Evolutionary conservation across 2,888 invertebrate genomes (phyloP), one percentile per base, ranked within the genome.

Genomic region (Pegoplata infirma): DNA sequence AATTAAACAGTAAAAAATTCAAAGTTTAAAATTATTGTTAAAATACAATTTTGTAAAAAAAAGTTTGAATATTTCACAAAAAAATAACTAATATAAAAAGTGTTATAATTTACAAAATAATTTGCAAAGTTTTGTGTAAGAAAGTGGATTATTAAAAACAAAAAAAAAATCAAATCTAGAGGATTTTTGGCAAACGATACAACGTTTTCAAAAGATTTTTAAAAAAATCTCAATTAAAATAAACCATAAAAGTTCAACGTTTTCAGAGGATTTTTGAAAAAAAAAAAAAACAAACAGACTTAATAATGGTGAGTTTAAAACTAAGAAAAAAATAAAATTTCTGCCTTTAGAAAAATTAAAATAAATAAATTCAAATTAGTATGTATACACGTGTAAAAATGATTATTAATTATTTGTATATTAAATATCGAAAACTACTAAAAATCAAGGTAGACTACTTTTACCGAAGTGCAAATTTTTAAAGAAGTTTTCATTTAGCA

Each of bases 11-110:
- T 7, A 2, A 40, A 69, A 51, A 23, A 59, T 53, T 53, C 32
- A 46, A 49, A 53, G 32, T 32, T 49, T 40, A 58, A 58, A 32
- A 40, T 55, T 56, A 68, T 68, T 40, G 16, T 53, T 68, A 47
- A 46, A 5, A 76, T 3, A 36, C 46, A 64, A 47, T 10, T 58
- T 58, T 16, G 21, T 63, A 19, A 6, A 36, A 28, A 47, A 46
- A 67, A 56, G 55, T 40, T 58, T 64, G 7, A 55, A 64, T 64
- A 19, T n/a, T 58, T 32, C 7, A 6, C 46, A 55, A 46, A 14
- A 17, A 55, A 32, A 63, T 40, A 46, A 56, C 32, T 23, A 51
- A 36, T 32, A 46, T 3, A 32, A 32, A 32, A 8, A 32, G 32
- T 32, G 32, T 10, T 10, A 32, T 3, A 10, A 10, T 32, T 10